These are phyloP conservation scores for Pogonomyrmex californicus DNA, from an alignment of 1,140 invertebrate species.

Conservation along the genomic window DNA sequence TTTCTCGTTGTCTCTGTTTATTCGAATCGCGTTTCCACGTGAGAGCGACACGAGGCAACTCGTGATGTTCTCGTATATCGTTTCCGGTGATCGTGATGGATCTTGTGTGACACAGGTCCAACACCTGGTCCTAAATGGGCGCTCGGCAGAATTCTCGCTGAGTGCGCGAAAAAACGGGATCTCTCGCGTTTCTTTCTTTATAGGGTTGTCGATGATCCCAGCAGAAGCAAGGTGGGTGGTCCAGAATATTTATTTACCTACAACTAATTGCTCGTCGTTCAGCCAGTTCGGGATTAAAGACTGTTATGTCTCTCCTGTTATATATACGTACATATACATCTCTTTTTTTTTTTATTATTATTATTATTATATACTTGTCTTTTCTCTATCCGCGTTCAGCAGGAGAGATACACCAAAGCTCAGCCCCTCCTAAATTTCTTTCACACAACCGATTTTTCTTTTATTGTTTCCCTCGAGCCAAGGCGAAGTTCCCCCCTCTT, in stretches of 20 bases:
- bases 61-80: slow-evolving; percentile 36
- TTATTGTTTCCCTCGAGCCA: slow-evolving; percentile 40
- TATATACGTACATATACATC: background rate
- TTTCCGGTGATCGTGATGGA: slow-evolving; percentile 51
- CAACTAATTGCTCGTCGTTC: slow-evolving; percentile 78
- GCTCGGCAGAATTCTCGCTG: slow-evolving; percentile 67
- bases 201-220: slow-evolving; percentile 75
- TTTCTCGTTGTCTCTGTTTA: slow-evolving; percentile 36
- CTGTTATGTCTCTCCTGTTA: slow-evolving; percentile 58
- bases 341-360: background rate
- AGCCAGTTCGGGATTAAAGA: slow-evolving; percentile 71
- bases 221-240: slow-evolving; percentile 83
- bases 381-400: slow-evolving; percentile 32
- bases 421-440: slow-evolving; percentile 49
- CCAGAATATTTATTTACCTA: slow-evolving; percentile 81
- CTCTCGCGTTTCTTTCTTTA: slow-evolving; percentile 62
- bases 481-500: slow-evolving; percentile 33
- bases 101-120: slow-evolving; percentile 70
- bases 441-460: slow-evolving; percentile 54
- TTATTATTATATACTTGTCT: background rate
- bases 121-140: slow-evolving; percentile 76
- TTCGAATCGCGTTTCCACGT: slow-evolving; percentile 38
- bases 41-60: slow-evolving; percentile 14
- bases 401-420: slow-evolving; percentile 26
- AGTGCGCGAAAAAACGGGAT: slow-evolving; percentile 39